Evolutionary conservation across 2,797 vertebrate genomes (phyloP).

Genomic region (Anguilla megastoma): DNA sequence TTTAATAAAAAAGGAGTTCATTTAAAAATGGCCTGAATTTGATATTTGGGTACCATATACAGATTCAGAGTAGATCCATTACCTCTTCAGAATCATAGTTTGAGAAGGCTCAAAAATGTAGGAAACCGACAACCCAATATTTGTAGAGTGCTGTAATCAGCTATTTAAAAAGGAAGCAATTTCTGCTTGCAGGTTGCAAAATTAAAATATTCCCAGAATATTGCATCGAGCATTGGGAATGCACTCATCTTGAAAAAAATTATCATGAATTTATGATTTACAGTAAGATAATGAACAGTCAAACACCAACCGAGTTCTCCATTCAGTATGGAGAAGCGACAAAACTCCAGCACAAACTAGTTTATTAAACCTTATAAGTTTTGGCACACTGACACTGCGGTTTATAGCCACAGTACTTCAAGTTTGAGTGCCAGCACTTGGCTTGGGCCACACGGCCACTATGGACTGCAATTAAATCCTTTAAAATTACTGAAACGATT

Average conservation of each 20-base stretch:
- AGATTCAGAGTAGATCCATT: neutral
- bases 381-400: neutral
- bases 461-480: neutral
- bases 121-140: neutral
- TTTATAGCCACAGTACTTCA: neutral
- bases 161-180: neutral
- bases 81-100: neutral
- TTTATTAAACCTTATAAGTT: neutral
- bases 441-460: neutral
- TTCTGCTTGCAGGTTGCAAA: neutral
- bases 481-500: neutral
- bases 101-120: neutral
- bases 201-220: neutral
- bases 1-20: neutral
- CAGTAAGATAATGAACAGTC: conserved; percentile 4
- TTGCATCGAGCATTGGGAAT: neutral
- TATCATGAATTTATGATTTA: neutral
- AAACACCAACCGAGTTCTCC: neutral
- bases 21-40: neutral
- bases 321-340: neutral
- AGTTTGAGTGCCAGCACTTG: neutral
- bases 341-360: neutral
- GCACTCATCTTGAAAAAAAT: neutral
- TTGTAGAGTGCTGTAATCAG: neutral
- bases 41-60: neutral